Evolutionary conservation across 2,888 invertebrate genomes (phyloP).

Genomic region (Frankliniella fusca): DNA sequence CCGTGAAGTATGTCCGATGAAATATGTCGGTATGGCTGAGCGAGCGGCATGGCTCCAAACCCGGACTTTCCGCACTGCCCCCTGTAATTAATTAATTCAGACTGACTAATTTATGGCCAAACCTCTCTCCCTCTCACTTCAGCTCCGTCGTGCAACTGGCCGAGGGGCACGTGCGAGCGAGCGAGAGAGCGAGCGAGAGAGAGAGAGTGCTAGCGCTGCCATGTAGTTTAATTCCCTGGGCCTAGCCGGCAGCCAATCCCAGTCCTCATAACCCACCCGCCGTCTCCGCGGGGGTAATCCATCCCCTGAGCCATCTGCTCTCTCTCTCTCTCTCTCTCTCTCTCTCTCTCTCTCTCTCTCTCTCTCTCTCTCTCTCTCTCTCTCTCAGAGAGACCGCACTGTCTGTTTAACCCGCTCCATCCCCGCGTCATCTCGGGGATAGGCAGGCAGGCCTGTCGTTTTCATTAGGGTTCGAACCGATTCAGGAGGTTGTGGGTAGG

Average conservation of each 20-base stretch:
- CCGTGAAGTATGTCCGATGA: not conserved
- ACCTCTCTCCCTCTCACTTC: not conserved
- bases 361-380: not conserved
- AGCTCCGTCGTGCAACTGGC: not conserved
- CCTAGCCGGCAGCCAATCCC: not conserved
- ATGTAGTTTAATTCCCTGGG: not conserved
- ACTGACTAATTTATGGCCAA: slow-evolving; percentile 10
- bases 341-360: not conserved
- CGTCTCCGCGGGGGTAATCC: not conserved
- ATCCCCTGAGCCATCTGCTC: not conserved
- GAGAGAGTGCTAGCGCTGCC: not conserved
- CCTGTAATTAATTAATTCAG: slow-evolving; percentile 5
- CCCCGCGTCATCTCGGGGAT: too few species aligned
- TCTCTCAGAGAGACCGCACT: not conserved
- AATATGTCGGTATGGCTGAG: not conserved
- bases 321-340: not conserved
- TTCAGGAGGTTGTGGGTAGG: too few species aligned
- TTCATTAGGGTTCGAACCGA: too few species aligned
- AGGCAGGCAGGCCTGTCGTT: too few species aligned
- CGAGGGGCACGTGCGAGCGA: not conserved
- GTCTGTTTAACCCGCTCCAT: too few species aligned
- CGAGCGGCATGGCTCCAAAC: not conserved
- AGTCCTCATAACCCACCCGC: not conserved
- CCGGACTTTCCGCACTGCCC: not conserved
- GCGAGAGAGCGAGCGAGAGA: not conserved